A percentile compares a stretch with the other conserved stretches of the same genome.
phyloP scores from a whole-genome alignment of 2,888 invertebrate species.

The Ceraclea dissimilis region DNA sequence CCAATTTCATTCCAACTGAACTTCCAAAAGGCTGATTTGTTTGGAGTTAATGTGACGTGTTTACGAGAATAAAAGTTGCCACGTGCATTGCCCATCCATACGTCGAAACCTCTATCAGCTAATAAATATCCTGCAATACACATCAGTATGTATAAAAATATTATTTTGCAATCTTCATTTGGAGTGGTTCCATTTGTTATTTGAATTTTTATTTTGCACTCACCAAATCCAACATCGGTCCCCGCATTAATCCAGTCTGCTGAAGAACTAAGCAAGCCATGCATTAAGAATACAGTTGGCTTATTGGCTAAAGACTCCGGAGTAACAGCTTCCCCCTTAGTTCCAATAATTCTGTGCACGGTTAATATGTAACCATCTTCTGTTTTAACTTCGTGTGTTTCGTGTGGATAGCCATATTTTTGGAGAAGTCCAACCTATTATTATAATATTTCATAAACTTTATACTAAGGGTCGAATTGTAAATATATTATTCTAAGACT shows the following conservation, averaged over 20 bases:
- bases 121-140: constrained; percentile 43
- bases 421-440: constrained; percentile 36
- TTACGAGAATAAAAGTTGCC: constrained; percentile 62
- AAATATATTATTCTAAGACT: too few species aligned
- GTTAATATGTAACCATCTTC: constrained; percentile 61
- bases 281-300: constrained; percentile 51
- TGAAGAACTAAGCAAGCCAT: constrained; percentile 66
- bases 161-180: background rate
- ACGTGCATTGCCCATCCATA: constrained; percentile 76
- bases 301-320: constrained; percentile 24
- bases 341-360: constrained; percentile 54
- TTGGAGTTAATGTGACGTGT: constrained; percentile 44
- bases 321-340: constrained; percentile 28
- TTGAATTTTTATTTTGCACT: background rate
- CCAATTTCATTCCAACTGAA: constrained; percentile 74
- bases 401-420: constrained; percentile 49
- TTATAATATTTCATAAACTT: too few species aligned
- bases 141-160: too few species aligned
- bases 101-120: constrained; percentile 64
- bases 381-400: constrained; percentile 50
- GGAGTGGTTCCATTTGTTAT: background rate
- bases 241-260: constrained; percentile 69
- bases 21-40: constrained; percentile 34
- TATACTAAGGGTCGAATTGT: too few species aligned
- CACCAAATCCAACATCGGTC: constrained; percentile 61